A percentile compares a stretch with the other conserved stretches of the same genome.
Conservation (phyloP, 2,113 vertebrate species). For the Forbesichthys agassizii region DNA sequence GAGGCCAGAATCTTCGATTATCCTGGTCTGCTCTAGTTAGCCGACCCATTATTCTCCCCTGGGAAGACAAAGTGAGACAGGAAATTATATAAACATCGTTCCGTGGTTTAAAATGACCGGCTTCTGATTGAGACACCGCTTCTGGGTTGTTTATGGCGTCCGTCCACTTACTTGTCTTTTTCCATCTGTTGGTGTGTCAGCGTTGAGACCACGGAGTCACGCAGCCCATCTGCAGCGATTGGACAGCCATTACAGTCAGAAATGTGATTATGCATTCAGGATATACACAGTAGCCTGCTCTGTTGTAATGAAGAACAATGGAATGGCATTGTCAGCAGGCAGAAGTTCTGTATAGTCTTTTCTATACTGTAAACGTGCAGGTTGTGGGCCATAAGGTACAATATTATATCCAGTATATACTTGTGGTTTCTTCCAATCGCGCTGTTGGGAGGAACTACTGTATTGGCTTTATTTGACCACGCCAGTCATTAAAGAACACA, state of each 20-base stretch:
- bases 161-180: slow-evolving; percentile 58
- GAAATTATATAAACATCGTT: slow-evolving; percentile 74
- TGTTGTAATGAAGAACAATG: no score
- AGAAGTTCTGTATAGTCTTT: no score
- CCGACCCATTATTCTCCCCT: slow-evolving; percentile 60
- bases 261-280: not conserved
- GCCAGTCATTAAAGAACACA: no score
- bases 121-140: slow-evolving; percentile 67
- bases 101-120: slow-evolving; percentile 61
- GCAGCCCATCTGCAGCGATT: slow-evolving; percentile 13
- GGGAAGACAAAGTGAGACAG: slow-evolving; percentile 68
- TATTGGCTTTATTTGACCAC: no score
- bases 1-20: slow-evolving; percentile 62
- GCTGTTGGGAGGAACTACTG: no score
- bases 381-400: no score
- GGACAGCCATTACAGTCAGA: slow-evolving; percentile 1
- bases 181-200: slow-evolving; percentile 60
- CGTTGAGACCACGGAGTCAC: slow-evolving; percentile 39
- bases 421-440: no score
- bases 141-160: slow-evolving; percentile 61
- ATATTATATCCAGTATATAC: no score
- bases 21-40: slow-evolving; percentile 66
- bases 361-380: no score
- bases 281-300: no score
- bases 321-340: no score